Evolutionary conservation across 30 jellyfish, hydroid and myxozoan species (phyloP).

Genomic region (Turritopsis dohrnii): DNA sequence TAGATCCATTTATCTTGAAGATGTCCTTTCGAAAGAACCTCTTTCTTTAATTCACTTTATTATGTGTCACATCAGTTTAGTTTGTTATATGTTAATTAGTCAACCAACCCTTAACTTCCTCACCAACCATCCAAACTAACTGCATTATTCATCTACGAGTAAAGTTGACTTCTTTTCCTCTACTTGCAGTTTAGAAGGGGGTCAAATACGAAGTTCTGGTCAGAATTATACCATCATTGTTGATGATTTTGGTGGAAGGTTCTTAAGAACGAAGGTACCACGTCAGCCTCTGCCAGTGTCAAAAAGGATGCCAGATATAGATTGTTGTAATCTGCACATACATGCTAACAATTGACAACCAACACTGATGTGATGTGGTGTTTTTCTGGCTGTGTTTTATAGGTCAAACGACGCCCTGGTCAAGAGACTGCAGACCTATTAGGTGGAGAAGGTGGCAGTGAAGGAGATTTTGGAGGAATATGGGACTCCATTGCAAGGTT

Average conservation of each 20-base stretch:
- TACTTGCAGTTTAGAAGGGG: conserved; percentile 59
- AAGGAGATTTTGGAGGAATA: conserved; percentile 48
- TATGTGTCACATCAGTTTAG: too few species aligned
- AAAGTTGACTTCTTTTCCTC: neutral
- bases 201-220: conserved; percentile 39
- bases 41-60: too few species aligned
- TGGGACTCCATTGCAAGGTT: conserved; percentile 94
- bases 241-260: conserved; percentile 71
- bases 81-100: too few species aligned
- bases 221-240: conserved; percentile 58
- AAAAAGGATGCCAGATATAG: neutral
- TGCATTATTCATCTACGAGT: neutral
- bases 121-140: too few species aligned
- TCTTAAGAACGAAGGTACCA: conserved; percentile 74
- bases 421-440: conserved; percentile 67
- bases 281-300: neutral
- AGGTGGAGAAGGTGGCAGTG: conserved; percentile 65
- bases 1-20: too few species aligned
- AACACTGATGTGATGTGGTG: neutral
- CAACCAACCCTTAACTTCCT: too few species aligned
- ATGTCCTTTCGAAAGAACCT: too few species aligned
- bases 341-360: too few species aligned
- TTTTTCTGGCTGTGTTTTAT: neutral
- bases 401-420: conserved; percentile 87
- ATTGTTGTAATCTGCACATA: too few species aligned